Conservation (phyloP, 2,888 invertebrate species). For the Epiperipatus broadwayi region DNA sequence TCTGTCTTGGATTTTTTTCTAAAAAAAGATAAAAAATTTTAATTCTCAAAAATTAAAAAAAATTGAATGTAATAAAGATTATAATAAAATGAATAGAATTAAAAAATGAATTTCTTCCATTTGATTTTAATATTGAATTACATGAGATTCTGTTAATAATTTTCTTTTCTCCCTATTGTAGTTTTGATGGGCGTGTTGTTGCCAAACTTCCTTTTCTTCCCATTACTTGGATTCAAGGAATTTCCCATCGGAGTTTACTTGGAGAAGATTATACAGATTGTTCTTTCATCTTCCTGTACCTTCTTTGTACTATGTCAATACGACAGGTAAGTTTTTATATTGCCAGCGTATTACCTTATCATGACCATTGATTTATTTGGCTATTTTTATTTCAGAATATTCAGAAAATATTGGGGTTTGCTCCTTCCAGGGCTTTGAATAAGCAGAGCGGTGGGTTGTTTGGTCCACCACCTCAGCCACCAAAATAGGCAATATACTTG, state of each 20-base stretch:
- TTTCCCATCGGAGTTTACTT: slow-evolving; percentile 83
- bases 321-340: slow-evolving; percentile 46
- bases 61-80: too few relatives aligned
- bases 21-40: too few relatives aligned
- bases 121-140: slow-evolving; percentile 6
- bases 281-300: slow-evolving; percentile 95
- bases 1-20: too few relatives aligned
- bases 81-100: too few relatives aligned
- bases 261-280: slow-evolving; percentile 96
- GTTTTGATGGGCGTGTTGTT: slow-evolving; percentile 93
- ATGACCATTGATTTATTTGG: slow-evolving; percentile 8
- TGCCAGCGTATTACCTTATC: too few relatives aligned
- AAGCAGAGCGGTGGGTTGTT: slow-evolving; percentile 79
- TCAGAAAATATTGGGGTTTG: slow-evolving; percentile 87
- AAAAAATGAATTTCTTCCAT: slow-evolving; percentile 7
- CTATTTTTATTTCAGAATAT: slow-evolving; percentile 58
- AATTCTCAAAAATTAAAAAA: not conserved
- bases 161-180: slow-evolving; percentile 33
- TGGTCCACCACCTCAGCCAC: slow-evolving; percentile 58
- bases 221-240: slow-evolving; percentile 74
- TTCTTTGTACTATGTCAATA: slow-evolving; percentile 98
- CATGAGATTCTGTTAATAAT: not conserved
- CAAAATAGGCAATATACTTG: slow-evolving; percentile 43
- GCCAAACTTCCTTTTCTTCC: slow-evolving; percentile 90
- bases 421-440: slow-evolving; percentile 86